phyloP scores from a whole-genome alignment of 2,113 vertebrate genomes.

The Rhabdomys dilectus region DNA sequence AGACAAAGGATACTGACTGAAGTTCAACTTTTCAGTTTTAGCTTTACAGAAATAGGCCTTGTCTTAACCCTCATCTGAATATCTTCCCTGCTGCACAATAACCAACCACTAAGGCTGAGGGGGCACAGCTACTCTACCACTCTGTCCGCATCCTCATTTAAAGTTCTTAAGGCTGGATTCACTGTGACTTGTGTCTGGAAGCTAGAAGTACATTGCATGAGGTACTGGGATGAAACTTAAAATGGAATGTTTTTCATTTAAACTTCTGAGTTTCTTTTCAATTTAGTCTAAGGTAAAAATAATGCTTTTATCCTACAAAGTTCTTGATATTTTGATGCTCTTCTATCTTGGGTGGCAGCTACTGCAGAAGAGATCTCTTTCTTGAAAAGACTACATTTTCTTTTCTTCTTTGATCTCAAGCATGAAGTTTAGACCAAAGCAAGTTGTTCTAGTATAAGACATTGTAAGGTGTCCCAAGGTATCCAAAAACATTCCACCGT shows the following conservation, averaged over 20 bases:
- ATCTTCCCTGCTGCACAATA: neutral
- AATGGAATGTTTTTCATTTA: slow-evolving; percentile 22
- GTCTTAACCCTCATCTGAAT: neutral
- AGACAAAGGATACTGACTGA: neutral
- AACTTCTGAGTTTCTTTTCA: neutral
- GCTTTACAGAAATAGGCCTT: neutral
- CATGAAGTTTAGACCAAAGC: neutral
- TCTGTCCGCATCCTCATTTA: neutral
- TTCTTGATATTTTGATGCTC: neutral
- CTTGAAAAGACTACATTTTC: neutral
- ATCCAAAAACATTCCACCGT: neutral
- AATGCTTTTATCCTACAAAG: neutral
- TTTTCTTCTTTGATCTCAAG: neutral
- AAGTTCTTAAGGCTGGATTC: neutral
- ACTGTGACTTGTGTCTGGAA: neutral
- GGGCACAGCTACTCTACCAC: neutral
- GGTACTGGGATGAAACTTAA: neutral
- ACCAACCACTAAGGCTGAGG: neutral
- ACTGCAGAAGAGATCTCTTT: slow-evolving; percentile 8
- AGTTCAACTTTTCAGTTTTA: neutral
- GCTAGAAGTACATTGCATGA: neutral
- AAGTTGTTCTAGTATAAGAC: neutral
- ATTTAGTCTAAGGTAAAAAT: neutral
- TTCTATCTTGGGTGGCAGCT: neutral
- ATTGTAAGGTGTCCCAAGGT: slow-evolving; percentile 4